Evolutionary conservation across 2,888 invertebrate genomes (phyloP), one percentile per base, ranked within the genome.

Genomic region (Stenchaetothrips biformis): DNA sequence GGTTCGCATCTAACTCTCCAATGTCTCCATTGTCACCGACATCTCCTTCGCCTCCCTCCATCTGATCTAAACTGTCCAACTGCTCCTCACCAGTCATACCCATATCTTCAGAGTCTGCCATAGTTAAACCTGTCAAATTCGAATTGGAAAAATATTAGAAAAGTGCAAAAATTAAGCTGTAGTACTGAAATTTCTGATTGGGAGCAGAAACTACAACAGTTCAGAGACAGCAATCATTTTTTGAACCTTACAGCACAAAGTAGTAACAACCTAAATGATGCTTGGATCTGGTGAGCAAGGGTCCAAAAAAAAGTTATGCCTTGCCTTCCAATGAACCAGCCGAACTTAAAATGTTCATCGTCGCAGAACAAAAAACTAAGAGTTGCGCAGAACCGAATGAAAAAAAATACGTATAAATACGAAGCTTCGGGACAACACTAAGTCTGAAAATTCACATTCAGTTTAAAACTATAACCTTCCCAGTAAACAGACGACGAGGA

Each of bases 21-120:
- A 77, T 27, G 27, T 80, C 80, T 47, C 48, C 78, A 25, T 80
- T 77, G 78, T 48, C 77, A 4, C 77, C 80, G 7, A 59, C 79
- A 21, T 80, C 80, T n/a, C 67, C 77, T 77, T 74, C 67, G 1
- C 49, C 48, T n/a, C 74, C 80, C n/a, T 80, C 79, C 79, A 79
- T 79, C 9, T 53, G 18, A 25, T 79, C 59, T 21, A 49, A 21
- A 53, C 53, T 79, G 9, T 79, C 79, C 9, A 79, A 21, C 49
- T 79, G 53, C 25, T 79, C 79, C 25, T 48, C 53, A 0, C 79
- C 79, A 7, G 59, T 27, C 78, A 78, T 78, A 8, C 48, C 78
- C 49, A 78, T 13, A 11, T 49, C 78, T 74, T 74, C 67, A 25
- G 67, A 25, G 67, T 74, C 67, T 21, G 67, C 67, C 67, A 74